These are phyloP conservation scores for Hyalella azteca DNA, from an alignment of 2,888 invertebrate species.

Conservation along the genomic window DNA sequence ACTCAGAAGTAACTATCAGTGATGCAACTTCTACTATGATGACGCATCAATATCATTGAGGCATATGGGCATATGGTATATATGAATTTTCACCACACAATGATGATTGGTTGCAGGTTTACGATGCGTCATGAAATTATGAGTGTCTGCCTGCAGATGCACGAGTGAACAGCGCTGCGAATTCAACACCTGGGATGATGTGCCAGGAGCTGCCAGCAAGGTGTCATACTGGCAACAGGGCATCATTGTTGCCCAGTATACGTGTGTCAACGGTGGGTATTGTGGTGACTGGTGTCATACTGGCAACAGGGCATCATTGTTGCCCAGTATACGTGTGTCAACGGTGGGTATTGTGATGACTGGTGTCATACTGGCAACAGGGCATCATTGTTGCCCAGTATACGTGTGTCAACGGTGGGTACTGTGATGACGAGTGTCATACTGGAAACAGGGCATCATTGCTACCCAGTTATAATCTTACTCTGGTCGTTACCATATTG, in stretches of 20 bases:
- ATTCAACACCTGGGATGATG: conserved; percentile 41
- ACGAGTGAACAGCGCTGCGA: conserved; percentile 38
- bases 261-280: conserved; percentile 42
- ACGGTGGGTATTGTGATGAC: conserved; percentile 26
- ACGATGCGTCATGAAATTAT: too few species aligned
- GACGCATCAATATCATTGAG: too few species aligned
- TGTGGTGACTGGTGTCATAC: too few species aligned
- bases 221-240: conserved; percentile 38
- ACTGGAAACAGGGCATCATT: background rate
- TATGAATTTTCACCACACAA: too few species aligned
- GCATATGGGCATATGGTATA: too few species aligned
- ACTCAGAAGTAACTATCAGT: too few species aligned
- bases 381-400: conserved; percentile 40
- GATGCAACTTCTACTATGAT: too few species aligned
- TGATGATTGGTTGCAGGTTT: too few species aligned
- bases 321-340: conserved; percentile 39
- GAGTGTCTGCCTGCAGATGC: too few species aligned
- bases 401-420: conserved; percentile 43
- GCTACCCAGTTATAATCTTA: too few species aligned
- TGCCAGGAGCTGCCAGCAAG: conserved; percentile 31
- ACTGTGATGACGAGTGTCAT: background rate
- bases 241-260: conserved; percentile 39
- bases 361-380: conserved; percentile 31
- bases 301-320: conserved; percentile 42
- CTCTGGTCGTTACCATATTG: too few species aligned